Percentiles rank a stretch among this genome's conserved stretches.
Conservation (phyloP, 2,113 vertebrate species). For the Charina bottae region DNA sequence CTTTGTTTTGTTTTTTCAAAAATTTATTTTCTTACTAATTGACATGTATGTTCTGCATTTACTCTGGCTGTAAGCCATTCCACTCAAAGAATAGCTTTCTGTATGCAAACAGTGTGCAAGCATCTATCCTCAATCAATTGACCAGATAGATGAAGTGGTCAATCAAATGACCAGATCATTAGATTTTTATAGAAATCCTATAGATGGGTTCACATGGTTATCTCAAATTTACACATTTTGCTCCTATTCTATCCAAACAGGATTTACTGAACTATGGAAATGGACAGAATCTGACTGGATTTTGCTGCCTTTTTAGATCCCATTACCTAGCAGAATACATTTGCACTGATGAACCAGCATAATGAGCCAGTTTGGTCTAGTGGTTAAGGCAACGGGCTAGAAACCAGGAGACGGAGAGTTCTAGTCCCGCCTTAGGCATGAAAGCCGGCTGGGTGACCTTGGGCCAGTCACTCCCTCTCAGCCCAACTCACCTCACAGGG, state of each 20-base stretch:
- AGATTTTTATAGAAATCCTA: conserved; percentile 15
- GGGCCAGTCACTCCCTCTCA: too few relatives aligned
- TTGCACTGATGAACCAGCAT: not conserved
- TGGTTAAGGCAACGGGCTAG: too few relatives aligned
- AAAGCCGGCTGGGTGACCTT: too few relatives aligned
- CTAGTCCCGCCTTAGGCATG: too few relatives aligned
- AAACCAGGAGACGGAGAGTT: too few relatives aligned
- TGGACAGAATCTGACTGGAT: not conserved
- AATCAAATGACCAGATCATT: not conserved
- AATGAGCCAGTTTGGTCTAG: too few relatives aligned
- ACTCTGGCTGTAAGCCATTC: not conserved
- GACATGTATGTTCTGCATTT: not conserved
- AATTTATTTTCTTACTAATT: conserved; percentile 42
- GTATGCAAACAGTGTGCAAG: not conserved
- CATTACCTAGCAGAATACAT: not conserved
- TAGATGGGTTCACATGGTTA: not conserved
- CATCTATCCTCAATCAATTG: not conserved
- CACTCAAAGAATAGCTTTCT: conserved; percentile 19
- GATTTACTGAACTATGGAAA: not conserved
- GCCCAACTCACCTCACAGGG: too few relatives aligned
- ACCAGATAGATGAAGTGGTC: not conserved
- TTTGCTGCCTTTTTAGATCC: not conserved
- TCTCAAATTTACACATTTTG: not conserved
- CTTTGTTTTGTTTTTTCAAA: conserved; percentile 43
- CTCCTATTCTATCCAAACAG: not conserved